Base-by-base conservation (phyloP, 2,113 vertebrate species). In the Acanthochromis polyacanthus region DNA sequence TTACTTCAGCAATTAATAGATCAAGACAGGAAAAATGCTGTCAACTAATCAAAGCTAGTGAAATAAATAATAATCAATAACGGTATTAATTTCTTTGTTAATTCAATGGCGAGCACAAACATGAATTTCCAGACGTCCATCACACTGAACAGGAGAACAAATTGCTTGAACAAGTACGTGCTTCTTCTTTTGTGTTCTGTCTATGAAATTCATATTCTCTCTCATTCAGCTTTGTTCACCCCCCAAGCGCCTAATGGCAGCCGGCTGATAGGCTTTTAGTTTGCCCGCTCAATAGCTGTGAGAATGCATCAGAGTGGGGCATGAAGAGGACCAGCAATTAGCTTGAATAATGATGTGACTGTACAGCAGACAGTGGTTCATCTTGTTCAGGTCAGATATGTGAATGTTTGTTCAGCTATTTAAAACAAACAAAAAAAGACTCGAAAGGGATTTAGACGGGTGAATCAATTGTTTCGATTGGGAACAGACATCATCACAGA, bases 391-490 rank as follows among this genome's bases (percentile, higher is more conserved):
- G 32, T 23, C 36, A 3, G 20, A 69, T 46, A 22, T 22, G 25
- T 10, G 15, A 38, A 17, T 28, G n/a, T 52, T 20, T 19, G 58
- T 59, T 43, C 40, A 69, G 50, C 59, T 4, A 8, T 62, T 38
- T n/a, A 17, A 30, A 36, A 36, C 12, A 52, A 46, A 65, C n/a
- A 22, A 73, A 40, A 45, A 17, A 30, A 25, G 4, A 57, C 45
- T 0, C 12, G 38, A 36, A 50, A 55, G 20, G 14, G 15, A 45
- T 30, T 60, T 17, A 57, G 32, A 61, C 32, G n/a, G 38, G 9
- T 20, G 20, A 51, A 75, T 89, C 53, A 10, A 85, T 71, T 45
- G n/a, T 0, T 75, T 68, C 11, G 11, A 87, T 80, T 59, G 25
- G 28, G 72, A 62, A 64, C 67, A 66, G 52, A 69, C 43, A 14